phyloP scores from a whole-genome alignment of 37 sponge, comb jelly and placozoan species.

The Aphrocallistes beatrix region DNA sequence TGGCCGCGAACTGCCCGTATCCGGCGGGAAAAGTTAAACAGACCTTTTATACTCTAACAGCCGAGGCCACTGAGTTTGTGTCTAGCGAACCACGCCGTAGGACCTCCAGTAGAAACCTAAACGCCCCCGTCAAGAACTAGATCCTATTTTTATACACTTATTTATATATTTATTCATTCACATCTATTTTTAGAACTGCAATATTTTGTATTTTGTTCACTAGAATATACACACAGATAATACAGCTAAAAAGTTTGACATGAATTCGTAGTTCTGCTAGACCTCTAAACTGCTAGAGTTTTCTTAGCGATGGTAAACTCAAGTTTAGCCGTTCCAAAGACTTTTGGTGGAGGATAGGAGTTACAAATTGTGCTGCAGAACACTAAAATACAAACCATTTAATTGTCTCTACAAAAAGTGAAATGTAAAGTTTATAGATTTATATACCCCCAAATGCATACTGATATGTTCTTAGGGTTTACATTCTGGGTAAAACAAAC shows the following conservation, averaged over 20 bases:
- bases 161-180: background rate
- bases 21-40: slow-evolving; percentile 12
- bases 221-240: background rate
- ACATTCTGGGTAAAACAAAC: too few relatives aligned
- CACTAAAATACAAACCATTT: background rate
- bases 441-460: too few relatives aligned
- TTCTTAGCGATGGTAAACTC: background rate
- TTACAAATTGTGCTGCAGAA: background rate
- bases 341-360: background rate
- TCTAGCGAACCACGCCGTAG: background rate
- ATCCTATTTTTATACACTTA: background rate
- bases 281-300: too few relatives aligned
- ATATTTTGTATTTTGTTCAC: background rate
- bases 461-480: too few relatives aligned
- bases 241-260: background rate
- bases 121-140: background rate
- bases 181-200: background rate
- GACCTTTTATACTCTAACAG: background rate
- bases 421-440: too few relatives aligned
- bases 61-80: background rate
- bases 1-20: background rate
- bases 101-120: background rate
- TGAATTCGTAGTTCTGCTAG: background rate
- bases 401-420: too few relatives aligned
- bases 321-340: background rate